These are phyloP conservation scores for Poeciliopsis paucimaculata DNA, from an alignment of 2,797 vertebrate species.

Conservation along the genomic window DNA sequence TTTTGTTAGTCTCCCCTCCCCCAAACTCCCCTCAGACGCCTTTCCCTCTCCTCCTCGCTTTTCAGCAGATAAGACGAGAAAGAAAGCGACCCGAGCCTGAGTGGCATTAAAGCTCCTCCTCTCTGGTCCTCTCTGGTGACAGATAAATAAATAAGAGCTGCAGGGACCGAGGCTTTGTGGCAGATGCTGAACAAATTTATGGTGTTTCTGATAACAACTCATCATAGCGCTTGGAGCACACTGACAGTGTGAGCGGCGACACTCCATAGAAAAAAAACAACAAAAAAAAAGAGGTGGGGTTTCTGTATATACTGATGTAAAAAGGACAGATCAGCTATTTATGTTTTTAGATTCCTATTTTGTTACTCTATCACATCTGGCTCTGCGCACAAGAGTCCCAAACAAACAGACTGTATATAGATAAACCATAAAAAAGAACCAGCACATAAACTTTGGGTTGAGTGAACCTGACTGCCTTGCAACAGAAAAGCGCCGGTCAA, in stretches of 20 bases:
- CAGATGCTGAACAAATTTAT: conserved; percentile 65
- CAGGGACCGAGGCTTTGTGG: conserved; percentile 53
- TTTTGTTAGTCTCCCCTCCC: background rate
- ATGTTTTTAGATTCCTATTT: conserved; percentile 29
- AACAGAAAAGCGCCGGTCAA: background rate
- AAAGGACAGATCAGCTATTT: conserved; percentile 38
- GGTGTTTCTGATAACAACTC: conserved; percentile 62
- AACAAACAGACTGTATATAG: background rate
- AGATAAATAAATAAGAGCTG: conserved; percentile 66
- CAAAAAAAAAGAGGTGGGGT: background rate
- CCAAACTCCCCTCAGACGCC: background rate
- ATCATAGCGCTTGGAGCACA: conserved; percentile 50
- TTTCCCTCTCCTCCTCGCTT: background rate
- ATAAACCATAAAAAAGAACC: background rate
- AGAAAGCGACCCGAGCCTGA: conserved; percentile 22
- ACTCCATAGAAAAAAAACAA: background rate
- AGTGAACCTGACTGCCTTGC: background rate
- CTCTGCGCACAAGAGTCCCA: conserved; percentile 9
- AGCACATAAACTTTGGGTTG: background rate
- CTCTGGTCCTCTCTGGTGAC: conserved; percentile 25
- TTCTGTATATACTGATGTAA: conserved; percentile 24
- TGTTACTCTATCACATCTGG: conserved; percentile 21
- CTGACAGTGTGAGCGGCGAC: conserved; percentile 30
- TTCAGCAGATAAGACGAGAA: conserved; percentile 18
- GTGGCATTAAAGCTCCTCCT: conserved; percentile 40